Evolutionary conservation across 2,797 vertebrate species (phyloP).

Genomic region (Novumbra hubbsi): DNA sequence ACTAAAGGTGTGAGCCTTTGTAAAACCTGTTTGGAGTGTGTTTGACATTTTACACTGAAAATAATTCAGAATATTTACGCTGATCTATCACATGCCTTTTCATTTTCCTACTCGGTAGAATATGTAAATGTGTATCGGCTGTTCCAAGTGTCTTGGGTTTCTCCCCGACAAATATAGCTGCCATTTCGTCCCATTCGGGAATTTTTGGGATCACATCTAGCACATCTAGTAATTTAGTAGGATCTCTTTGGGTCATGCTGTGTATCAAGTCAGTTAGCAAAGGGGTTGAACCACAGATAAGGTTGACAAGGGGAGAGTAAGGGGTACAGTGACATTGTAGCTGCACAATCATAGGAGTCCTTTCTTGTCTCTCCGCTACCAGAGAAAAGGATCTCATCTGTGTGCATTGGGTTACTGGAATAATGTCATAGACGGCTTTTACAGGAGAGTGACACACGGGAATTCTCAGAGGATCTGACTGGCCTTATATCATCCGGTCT

Average conservation of each 20-base stretch:
- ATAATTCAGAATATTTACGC: no score
- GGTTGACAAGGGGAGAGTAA: slow-evolving; percentile 32
- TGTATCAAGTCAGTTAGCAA: slow-evolving; percentile 24
- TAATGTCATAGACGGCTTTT: background rate
- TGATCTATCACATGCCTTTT: no score
- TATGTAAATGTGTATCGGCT: no score
- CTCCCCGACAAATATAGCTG: no score
- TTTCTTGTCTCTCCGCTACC: slow-evolving; percentile 16
- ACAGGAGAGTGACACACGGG: background rate
- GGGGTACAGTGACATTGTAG: background rate
- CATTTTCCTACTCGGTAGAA: no score
- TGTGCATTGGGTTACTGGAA: slow-evolving; percentile 1
- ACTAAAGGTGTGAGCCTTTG: no score
- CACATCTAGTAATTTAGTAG: no score
- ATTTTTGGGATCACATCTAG: no score
- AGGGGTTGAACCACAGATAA: slow-evolving; percentile 57
- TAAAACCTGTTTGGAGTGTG: no score
- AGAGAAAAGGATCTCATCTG: background rate
- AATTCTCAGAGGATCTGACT: slow-evolving; percentile 18
- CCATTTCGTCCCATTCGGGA: no score
- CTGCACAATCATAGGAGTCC: slow-evolving; percentile 1
- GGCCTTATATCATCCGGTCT: slow-evolving; percentile 17
- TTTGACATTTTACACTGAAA: no score
- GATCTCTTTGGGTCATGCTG: slow-evolving; percentile 49
- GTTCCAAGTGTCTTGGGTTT: no score